Base-by-base conservation (phyloP, 2,113 vertebrate species). In the Chascanopsetta lugubris region DNA sequence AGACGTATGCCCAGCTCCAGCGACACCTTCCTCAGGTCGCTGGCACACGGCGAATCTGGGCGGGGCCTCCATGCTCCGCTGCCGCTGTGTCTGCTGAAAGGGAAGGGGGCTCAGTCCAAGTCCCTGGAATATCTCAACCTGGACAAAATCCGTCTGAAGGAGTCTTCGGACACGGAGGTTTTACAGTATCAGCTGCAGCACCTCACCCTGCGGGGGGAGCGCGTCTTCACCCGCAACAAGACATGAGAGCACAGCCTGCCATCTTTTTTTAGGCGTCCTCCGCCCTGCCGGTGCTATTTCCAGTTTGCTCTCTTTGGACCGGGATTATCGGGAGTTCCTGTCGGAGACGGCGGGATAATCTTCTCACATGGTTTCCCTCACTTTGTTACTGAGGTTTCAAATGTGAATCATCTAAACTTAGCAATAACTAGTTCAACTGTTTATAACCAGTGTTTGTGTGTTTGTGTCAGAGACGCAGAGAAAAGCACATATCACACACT, bases 121-220 rank as follows among this genome's bases (percentile, higher is more conserved):
- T 99, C 96, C 15, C 91, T 99, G 89, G 97, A 99, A 94, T 98
- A 98, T 95, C 95, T 99, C 90, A 97, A 99, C 84, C 92, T 99
- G 90, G 96, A 99, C 92, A 98, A 96, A 94, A 96, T 97, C 92
- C 95, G 63, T 64, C 91, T 95, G 81, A 93, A 94, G 86, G 96
- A 99, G 87, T 93, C 95, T n/a, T 92, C 95, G 24, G 97, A 99
- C 88, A 97, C 97, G 0, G 96, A 99, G 78, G 91, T 96, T 78
- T 89, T 99, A 38, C 97, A 98, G 79, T 94, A 96, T 86, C 96
- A 98, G 78, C 95, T 99, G 51, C 97, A 99, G 45, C 96, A 97
- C 79, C 95, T 99, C 36, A 98, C 94, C 6, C 90, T 99, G 63
- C 90, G 95, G 43, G 95, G 95, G 38, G 96, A 98, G 79, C 92